These are phyloP conservation scores for Dendrolimus kikuchii DNA, from an alignment of 1,140 invertebrate genomes.

Conservation along the genomic window DNA sequence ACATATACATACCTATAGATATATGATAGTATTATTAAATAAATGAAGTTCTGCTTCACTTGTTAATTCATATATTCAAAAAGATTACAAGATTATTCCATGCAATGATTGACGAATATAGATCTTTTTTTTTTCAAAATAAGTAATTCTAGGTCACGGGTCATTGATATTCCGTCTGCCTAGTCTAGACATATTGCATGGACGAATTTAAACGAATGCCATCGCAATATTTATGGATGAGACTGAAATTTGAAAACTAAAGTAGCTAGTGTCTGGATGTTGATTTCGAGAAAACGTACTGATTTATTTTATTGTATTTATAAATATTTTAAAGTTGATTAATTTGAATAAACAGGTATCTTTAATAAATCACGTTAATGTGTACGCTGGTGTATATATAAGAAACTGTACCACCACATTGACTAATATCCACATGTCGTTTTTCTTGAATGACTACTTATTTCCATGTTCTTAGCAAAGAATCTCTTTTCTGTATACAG, in stretches of 20 bases:
- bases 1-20: too few species aligned
- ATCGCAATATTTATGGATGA: conserved; percentile 65
- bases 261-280: conserved; percentile 54
- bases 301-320: conserved; percentile 10
- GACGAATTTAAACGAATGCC: conserved; percentile 68
- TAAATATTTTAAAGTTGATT: conserved; percentile 2
- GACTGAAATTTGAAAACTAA: conserved; percentile 62
- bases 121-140: conserved; percentile 26
- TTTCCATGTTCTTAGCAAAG: too few species aligned
- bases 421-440: too few species aligned
- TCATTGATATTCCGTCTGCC: conserved; percentile 62
- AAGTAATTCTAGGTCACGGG: conserved; percentile 64
- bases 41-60: too few species aligned
- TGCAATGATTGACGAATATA: conserved; percentile 1
- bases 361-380: too few species aligned
- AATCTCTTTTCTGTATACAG: too few species aligned
- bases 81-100: too few species aligned
- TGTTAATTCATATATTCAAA: too few species aligned
- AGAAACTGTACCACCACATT: too few species aligned
- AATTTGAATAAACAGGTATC: conserved; percentile 11
- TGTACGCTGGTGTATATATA: too few species aligned
- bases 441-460: too few species aligned
- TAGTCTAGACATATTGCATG: conserved; percentile 68
- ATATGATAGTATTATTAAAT: too few species aligned
- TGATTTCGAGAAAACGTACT: conserved; percentile 21